Evolutionary conservation across 2,888 invertebrate species (phyloP), one percentile per base, ranked within the genome.

Genomic region (Eupithecia inturbata): DNA sequence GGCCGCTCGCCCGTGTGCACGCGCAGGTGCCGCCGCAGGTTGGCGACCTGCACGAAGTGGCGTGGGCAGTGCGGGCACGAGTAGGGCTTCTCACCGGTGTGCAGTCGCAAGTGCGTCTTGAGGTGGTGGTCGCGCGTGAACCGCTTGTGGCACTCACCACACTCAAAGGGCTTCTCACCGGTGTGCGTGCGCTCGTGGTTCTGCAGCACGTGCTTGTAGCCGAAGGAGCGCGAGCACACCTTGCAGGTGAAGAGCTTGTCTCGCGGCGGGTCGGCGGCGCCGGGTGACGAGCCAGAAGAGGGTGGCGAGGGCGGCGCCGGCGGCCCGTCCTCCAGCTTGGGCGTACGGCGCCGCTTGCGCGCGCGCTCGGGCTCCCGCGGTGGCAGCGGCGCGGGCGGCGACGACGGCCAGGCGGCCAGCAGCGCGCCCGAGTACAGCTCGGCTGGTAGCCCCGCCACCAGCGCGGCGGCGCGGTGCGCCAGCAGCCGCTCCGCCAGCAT

Each of bases 151-250:
- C 98, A 98, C 89, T 98, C 97, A 41, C 96, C 97, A 85, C 98
- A 98, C 88, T 98, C 97, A 92, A 98, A 98, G 0, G 98, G 98
- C 85, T 98, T 98, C 88, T 98, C 98, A 0, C 98, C 98, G 0
- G 98, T 98, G 89, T 98, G 98, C 0, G 98, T 99, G 82, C 98
- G 96, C 86, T 98, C 98, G 91, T 98, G 98, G 88, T 98, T 98
- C 91, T 98, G 98, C 68, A 98, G 95, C 28, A 98, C 98, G 91
- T 98, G 98, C 87, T 98, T 98, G 95, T 98, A 98, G 67, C 98
- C 98, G 86, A 98, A 98, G 16, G 97, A 97, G 80, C 98, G 96
- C 76, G 97, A 96, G 93, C 98, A 98, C 67, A 97, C 95, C 83
- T 97, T 96, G 91, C 98, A 99, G 33, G 97, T 97, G 92, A 98